Evolutionary conservation across 2,797 vertebrate species (phyloP), one percentile per base, ranked within the genome.

Genomic region (Chloroceryle inda): DNA sequence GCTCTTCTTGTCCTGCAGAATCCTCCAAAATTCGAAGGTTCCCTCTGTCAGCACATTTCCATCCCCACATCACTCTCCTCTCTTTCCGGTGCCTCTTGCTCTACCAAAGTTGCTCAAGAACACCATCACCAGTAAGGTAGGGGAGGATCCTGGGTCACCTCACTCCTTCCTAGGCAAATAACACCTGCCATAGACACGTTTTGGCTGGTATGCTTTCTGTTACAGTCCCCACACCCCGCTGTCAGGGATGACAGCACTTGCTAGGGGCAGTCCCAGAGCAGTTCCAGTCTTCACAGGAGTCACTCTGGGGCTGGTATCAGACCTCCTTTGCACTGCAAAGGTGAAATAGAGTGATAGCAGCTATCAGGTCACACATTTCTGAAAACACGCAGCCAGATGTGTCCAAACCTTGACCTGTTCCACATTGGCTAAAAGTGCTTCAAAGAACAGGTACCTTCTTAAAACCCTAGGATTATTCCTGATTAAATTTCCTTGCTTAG

Each of bases 11-110:
- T n/a, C 5, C 67, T 44, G 17, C 2, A 4, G n/a, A 78, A 69
- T 82, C 22, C 22, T 68, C 17, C 18, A 7, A n/a, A 47, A 16
- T 27, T 22, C 42, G n/a, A 66, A 88, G 13, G 10, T 42, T 44
- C 4, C 22, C 17, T 13, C 29, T 49, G 40, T 13, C 49, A 77
- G 21, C 31, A 31, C 22, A 66, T 19, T 47, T 53, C 44, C 38
- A 35, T 7, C 2, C 0, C 40, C 29, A 44, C 37, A 19, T 13
- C 5, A 1, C 50, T 69, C 19, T 47, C 9, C 31, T 18, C 6
- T 72, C 45, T 72, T 59, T 53, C 11, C 45, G 47, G 15, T 33
- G 22, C 22, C 12, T 82, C 56, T 69, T 72, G 37, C 22, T 23
- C n/a, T 33, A 7, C 13, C 8, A 23, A 76, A 91, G 18, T 3